Percentiles rank a stretch among this genome's conserved stretches.
Conservation (phyloP, 2,797 vertebrate species). For the Lophotriccus pileatus region DNA sequence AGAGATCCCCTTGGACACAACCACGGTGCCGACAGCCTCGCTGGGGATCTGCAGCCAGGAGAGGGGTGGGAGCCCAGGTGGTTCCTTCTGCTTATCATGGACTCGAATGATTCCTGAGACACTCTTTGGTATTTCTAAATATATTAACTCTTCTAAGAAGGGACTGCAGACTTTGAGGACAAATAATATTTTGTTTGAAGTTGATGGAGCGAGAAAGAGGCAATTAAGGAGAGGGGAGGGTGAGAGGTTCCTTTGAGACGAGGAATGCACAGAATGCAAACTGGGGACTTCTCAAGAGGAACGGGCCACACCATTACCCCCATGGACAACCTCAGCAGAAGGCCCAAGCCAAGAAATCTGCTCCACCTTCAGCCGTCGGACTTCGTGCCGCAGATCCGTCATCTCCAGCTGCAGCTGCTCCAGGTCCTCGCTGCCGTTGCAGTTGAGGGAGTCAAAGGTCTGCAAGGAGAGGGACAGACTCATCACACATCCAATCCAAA, state of each 20-base stretch:
- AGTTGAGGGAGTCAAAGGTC: conserved; percentile 81
- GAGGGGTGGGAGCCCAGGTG: not conserved
- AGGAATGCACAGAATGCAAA: not conserved
- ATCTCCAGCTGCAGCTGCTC: conserved; percentile 86
- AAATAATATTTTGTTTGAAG: not conserved
- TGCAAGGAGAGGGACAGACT: conserved; percentile 42
- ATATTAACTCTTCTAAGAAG: not conserved
- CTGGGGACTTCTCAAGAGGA: not conserved
- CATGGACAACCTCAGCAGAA: not conserved
- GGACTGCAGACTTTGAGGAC: not conserved
- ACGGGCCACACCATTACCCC: not conserved
- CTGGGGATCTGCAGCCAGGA: not conserved
- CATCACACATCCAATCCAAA: not conserved
- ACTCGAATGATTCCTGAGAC: not conserved
- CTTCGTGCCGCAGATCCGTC: conserved; percentile 82
- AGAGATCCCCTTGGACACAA: not conserved
- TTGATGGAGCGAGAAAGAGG: not conserved
- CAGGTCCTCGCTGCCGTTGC: conserved; percentile 82
- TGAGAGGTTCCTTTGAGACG: not conserved
- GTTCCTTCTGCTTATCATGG: not conserved
- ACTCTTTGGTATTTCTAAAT: not conserved
- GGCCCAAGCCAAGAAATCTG: not conserved
- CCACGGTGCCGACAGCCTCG: rapidly evolving
- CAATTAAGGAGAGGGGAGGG: not conserved
- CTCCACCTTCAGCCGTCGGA: conserved; percentile 84